Conservation (phyloP, 2,888 invertebrate species). For the Tyria jacobaeae region DNA sequence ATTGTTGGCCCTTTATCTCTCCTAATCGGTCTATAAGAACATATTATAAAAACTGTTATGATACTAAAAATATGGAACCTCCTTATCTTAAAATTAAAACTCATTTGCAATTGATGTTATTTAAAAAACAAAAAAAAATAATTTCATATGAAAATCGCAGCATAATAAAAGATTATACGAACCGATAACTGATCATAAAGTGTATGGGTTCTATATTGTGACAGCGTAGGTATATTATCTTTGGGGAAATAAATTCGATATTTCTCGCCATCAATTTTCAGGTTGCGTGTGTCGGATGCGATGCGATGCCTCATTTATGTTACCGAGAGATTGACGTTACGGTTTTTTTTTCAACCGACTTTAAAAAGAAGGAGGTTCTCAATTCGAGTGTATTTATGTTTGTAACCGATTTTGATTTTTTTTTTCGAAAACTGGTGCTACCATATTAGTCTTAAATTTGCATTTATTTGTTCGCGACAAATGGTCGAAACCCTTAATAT, state of each 20-base stretch:
- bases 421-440: too few relatives aligned
- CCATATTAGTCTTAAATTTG: too few relatives aligned
- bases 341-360: neutral
- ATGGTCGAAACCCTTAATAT: too few relatives aligned
- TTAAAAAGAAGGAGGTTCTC: too few relatives aligned
- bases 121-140: conserved; percentile 3
- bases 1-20: too few relatives aligned
- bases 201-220: conserved; percentile 9
- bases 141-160: conserved; percentile 7
- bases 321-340: conserved; percentile 2
- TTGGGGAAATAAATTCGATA: conserved; percentile 18
- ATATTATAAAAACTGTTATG: too few relatives aligned
- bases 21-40: too few relatives aligned
- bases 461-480: too few relatives aligned
- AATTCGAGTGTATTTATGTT: too few relatives aligned
- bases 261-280: conserved; percentile 19
- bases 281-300: neutral
- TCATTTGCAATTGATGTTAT: neutral
- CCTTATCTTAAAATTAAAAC: too few relatives aligned
- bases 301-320: conserved; percentile 10
- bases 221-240: conserved; percentile 1
- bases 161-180: conserved; percentile 19
- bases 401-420: too few relatives aligned
- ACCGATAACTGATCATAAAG: conserved; percentile 14
- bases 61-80: too few relatives aligned